Conservation (phyloP, 2,113 vertebrate genomes). For the Urocitellus parryii region DNA sequence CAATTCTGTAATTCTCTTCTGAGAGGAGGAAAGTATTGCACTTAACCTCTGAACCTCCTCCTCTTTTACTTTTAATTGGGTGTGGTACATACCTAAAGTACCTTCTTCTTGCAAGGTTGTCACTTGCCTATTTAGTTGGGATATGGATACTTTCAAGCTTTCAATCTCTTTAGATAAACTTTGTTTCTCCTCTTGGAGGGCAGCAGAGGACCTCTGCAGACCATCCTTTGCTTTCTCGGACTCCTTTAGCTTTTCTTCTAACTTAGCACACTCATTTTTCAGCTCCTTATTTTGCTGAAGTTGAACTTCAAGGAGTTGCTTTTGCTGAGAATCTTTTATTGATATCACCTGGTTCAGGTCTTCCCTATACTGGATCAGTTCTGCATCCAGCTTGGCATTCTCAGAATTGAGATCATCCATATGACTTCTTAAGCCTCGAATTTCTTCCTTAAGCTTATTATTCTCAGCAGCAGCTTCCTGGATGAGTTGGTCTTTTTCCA, state of each 20-base stretch:
- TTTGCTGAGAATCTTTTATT: slow-evolving; percentile 97
- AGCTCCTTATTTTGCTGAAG: slow-evolving; percentile 89
- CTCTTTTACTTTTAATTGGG: slow-evolving; percentile 86
- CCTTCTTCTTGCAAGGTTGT: slow-evolving; percentile 71
- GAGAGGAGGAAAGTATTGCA: slow-evolving; percentile 87
- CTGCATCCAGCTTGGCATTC: slow-evolving; percentile 94
- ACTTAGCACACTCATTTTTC: slow-evolving; percentile 86
- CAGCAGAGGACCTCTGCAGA: slow-evolving; percentile 70
- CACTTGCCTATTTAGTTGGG: slow-evolving; percentile 77
- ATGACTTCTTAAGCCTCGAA: slow-evolving; percentile 90
- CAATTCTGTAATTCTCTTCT: slow-evolving; percentile 84
- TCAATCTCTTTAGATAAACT: slow-evolving; percentile 81
- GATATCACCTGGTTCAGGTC: slow-evolving; percentile 95
- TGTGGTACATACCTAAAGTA: slow-evolving; percentile 62
- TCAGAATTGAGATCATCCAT: slow-evolving; percentile 96
- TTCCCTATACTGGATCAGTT: slow-evolving; percentile 93
- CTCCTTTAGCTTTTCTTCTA: slow-evolving; percentile 83
- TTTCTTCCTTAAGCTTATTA: slow-evolving; percentile 94
- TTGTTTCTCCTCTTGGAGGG: slow-evolving; percentile 83
- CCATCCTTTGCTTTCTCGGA: slow-evolving; percentile 68
- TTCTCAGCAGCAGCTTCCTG: slow-evolving; percentile 96
- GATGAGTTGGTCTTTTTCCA: slow-evolving; percentile 96
- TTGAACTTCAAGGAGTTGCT: slow-evolving; percentile 92
- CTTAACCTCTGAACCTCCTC: slow-evolving; percentile 88
- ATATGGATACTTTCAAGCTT: slow-evolving; percentile 76